Base-by-base conservation (phyloP, 1,140 invertebrate species). In the Kradibia gibbosae region DNA sequence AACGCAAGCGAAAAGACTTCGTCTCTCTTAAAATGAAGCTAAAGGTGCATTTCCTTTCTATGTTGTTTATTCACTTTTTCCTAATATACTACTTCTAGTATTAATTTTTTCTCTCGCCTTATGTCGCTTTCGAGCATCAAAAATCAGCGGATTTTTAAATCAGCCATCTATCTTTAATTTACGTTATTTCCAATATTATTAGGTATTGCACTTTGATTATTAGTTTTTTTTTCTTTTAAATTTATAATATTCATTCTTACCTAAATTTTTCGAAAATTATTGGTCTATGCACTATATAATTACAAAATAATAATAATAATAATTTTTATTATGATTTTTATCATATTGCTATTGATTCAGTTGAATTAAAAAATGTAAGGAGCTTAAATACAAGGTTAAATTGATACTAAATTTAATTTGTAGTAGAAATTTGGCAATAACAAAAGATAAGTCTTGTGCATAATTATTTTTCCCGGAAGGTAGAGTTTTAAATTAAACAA, bases 1-100 rank as follows among this genome's bases (percentile, higher is more conserved):
- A 83, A 83, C 79, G 83, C 31, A 22, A 17, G 20, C n/a, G 45
- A 36, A 48, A 48, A 53, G 57, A 75, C 74, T 65, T 50, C 73
- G 55, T 45, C 31, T 77, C 74, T 85, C 82, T 80, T 84, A 84
- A 86, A 85, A 83, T 73, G 70, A 78, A 83, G 81, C 82, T 20
- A 11, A n/a, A 60, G 48, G 25, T 17, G 0, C 34, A 28, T 28
- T 22, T 39, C 42, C 10, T 67, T 67, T 36, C 45, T 70, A 28
- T 34, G 60, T 5, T 25, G 11, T 39, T 15, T 34, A 15, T 36
- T 78, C 75, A 15, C 7, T 67, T 67, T 34, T 76, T 7, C 10
- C 22, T 20, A 25, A 0, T 13, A 4, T 20, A 53, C 5, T 22
- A 53, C 15, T 10, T 71, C 13, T 65, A n/a, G n/a, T 48, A 7